phyloP scores from a whole-genome alignment of 2,888 invertebrate genomes.

The Cephus spinipes region DNA sequence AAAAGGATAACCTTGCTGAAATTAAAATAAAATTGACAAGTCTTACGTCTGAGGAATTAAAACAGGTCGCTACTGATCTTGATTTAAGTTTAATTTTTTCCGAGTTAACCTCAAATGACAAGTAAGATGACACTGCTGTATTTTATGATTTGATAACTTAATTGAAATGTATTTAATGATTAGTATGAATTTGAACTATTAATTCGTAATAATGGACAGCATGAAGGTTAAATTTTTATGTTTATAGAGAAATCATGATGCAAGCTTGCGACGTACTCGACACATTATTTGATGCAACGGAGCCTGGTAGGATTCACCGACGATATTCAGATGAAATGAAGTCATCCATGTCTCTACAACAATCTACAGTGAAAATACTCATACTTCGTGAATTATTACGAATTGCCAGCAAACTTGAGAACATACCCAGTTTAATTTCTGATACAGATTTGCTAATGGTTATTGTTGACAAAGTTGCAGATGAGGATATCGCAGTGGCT shows the following conservation, averaged over 20 bases:
- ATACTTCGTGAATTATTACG: conserved; percentile 46
- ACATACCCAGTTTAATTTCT: conserved; percentile 65
- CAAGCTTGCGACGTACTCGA: conserved; percentile 49
- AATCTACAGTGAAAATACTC: conserved; percentile 42
- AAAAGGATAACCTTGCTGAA: conserved; percentile 44
- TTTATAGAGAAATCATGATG: conserved; percentile 44
- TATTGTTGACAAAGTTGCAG: conserved; percentile 71
- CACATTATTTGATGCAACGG: conserved; percentile 35
- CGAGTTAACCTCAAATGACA: conserved; percentile 54
- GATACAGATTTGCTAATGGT: conserved; percentile 71
- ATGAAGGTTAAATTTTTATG: conserved; percentile 9
- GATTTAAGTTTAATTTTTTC: conserved; percentile 46
- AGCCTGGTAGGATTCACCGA: conserved; percentile 47
- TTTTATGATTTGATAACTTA: conserved; percentile 14
- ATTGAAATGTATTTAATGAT: neutral
- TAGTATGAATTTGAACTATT: neutral
- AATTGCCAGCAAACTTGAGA: conserved; percentile 33
- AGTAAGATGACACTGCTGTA: conserved; percentile 49
- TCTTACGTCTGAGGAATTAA: conserved; percentile 39
- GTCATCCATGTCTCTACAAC: conserved; percentile 40
- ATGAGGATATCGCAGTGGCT: conserved; percentile 73
- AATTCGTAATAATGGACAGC: neutral
- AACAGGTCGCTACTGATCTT: conserved; percentile 41
- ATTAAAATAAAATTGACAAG: conserved; percentile 50
- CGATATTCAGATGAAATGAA: conserved; percentile 48